These are phyloP conservation scores for Cylloceria caligata DNA, from an alignment of 2,888 invertebrate genomes.

Conservation along the genomic window DNA sequence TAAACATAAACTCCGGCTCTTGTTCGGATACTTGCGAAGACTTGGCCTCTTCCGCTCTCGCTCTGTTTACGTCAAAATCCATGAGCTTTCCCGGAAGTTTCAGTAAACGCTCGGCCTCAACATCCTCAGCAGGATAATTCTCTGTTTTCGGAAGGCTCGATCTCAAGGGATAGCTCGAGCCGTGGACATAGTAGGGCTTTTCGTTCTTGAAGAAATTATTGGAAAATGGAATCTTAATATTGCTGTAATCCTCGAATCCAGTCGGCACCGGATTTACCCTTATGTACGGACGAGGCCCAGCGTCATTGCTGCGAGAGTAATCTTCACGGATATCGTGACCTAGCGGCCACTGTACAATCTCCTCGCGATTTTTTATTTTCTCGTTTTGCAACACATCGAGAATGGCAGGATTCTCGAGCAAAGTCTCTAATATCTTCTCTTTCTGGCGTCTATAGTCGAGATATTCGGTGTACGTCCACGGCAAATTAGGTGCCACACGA, in stretches of 20 bases:
- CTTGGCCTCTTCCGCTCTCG: background rate
- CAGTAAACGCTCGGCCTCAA: conserved; percentile 32
- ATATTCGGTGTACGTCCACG: conserved; percentile 65
- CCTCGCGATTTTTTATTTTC: conserved; percentile 62
- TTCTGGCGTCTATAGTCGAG: conserved; percentile 69
- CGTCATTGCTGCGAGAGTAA: conserved; percentile 37
- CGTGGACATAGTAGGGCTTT: conserved; percentile 45
- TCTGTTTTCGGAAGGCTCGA: conserved; percentile 15
- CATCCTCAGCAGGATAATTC: conserved; percentile 34
- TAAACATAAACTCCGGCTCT: conserved; percentile 78
- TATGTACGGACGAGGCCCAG: conserved; percentile 24
- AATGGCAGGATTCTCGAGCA: conserved; percentile 70
- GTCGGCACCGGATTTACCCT: conserved; percentile 40
- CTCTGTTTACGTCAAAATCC: conserved; percentile 19
- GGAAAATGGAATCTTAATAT: conserved; percentile 49
- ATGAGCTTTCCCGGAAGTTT: conserved; percentile 45
- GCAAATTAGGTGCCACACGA: conserved; percentile 53
- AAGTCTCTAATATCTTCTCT: conserved; percentile 68
- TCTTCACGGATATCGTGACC: conserved; percentile 63
- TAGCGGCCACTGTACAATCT: conserved; percentile 61
- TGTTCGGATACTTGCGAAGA: conserved; percentile 27
- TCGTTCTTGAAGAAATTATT: conserved; percentile 51
- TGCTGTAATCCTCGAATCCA: conserved; percentile 50
- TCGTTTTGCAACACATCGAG: conserved; percentile 70
- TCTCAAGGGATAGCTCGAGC: conserved; percentile 25